A percentile compares a stretch with the other conserved stretches of the same genome.
phyloP scores from a whole-genome alignment of 2,888 invertebrate species.

The Drosophila conformis region DNA sequence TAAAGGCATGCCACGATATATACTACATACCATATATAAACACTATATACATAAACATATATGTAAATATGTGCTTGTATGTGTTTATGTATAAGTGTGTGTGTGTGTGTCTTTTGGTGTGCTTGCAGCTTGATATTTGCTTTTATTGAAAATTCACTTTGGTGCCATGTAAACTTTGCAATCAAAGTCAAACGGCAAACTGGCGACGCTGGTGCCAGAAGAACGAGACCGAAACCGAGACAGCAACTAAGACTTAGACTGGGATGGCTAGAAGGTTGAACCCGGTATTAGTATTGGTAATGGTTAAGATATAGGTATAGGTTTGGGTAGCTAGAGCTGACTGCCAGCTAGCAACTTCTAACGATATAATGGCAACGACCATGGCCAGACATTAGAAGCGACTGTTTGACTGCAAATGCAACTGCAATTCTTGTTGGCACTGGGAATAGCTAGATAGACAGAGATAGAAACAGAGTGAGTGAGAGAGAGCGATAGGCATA shows the following conservation, averaged over 20 bases:
- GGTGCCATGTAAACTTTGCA: conserved; percentile 82
- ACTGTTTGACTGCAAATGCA: conserved; percentile 45
- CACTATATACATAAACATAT: conserved; percentile 37
- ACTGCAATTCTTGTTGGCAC: conserved; percentile 31
- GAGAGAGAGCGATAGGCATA: conserved; percentile 49
- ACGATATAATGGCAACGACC: conserved; percentile 80
- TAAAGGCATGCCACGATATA: conserved; percentile 64
- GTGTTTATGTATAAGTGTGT: conserved; percentile 24
- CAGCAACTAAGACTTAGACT: conserved; percentile 9
- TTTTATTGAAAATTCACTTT: conserved; percentile 82
- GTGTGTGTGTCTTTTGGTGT: conserved; percentile 42
- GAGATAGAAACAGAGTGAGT: background rate
- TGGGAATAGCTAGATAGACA: conserved; percentile 3
- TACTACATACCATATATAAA: conserved; percentile 44
- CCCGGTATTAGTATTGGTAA: conserved; percentile 16
- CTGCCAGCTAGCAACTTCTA: conserved; percentile 56
- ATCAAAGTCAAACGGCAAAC: conserved; percentile 76
- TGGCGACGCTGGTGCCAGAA: conserved; percentile 55
- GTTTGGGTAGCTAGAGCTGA: conserved; percentile 2
- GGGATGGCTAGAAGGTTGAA: conserved; percentile 39
- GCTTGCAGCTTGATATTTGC: conserved; percentile 74
- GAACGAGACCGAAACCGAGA: conserved; percentile 33
- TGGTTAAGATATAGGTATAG: conserved; percentile 26
- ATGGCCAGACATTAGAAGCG: conserved; percentile 74
- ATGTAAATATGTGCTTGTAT: conserved; percentile 16